Evolutionary conservation across 2,113 vertebrate species (phyloP).

Genomic region (Lanius ludovicianus): DNA sequence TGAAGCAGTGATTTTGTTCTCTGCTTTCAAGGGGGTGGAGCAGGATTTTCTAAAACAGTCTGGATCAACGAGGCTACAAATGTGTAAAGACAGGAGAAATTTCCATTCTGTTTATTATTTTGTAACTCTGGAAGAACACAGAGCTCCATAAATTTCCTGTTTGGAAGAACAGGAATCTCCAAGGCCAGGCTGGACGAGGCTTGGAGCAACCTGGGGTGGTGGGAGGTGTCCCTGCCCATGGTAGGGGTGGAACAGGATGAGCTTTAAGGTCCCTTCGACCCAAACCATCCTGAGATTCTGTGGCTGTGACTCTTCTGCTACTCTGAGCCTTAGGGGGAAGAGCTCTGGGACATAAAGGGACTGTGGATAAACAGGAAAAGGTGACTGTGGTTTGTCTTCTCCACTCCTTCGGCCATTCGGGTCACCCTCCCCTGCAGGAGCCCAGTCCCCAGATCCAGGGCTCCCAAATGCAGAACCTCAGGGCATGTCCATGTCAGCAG

Average conservation of each 20-base stretch:
- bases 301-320: background rate
- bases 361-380: background rate
- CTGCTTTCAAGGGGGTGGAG: background rate
- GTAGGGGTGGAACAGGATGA: background rate
- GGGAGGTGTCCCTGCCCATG: background rate
- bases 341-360: background rate
- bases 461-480: background rate
- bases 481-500: background rate
- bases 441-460: background rate
- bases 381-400: background rate
- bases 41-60: background rate
- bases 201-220: background rate
- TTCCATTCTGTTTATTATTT: background rate
- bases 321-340: background rate
- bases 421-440: rapidly evolving
- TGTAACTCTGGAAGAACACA: background rate
- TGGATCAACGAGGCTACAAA: background rate
- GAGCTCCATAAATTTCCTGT: background rate
- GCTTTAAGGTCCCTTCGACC: background rate
- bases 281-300: background rate
- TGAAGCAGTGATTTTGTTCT: background rate
- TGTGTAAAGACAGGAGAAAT: background rate
- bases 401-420: background rate
- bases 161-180: background rate
- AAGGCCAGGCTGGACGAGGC: rapidly evolving